Base-by-base conservation (phyloP, 2,888 invertebrate species). In the Caenorhabditis wallacei region DNA sequence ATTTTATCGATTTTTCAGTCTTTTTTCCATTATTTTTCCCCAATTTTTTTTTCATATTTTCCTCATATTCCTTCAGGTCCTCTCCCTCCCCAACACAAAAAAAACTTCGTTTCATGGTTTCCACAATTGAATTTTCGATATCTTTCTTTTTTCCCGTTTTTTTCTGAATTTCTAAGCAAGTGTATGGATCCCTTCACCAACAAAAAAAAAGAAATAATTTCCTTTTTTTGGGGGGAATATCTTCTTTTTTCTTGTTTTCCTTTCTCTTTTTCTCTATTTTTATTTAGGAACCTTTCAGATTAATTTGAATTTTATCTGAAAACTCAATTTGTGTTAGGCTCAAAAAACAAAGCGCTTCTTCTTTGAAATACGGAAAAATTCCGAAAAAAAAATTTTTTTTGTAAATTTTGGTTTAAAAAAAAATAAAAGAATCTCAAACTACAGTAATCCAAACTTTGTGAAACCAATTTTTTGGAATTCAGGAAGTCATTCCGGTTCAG, bases 121-220 rank as follows among this genome's bases (percentile, higher is more conserved):
- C 24, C 30, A 71, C 71, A 71, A 71, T 71, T 71, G 71, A 71
- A 71, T 71, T 71, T 71, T 71, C 48, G 53, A 71, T 71, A 53
- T 40, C 61, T 26, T 40, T 51, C 13, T 43, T 13, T 43, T 16
- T 16, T 43, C 11, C 2, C 2, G 2, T 20, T 20, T 22, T 20
- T 35, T 8, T 40, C 40, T 59, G 59, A 59, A 59, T 59, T 37
- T 59, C 40, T 59, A 18, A n/a, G n/a, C n/a, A n/a, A 59, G 43
- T 43, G 43, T 10, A 16, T 13, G 13, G 4, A 30, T 30, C 30
- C 30, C 3, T 3, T 30, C 30, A 30, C 30, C 30, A 8, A 30
- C n/a, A n/a, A n/a, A n/a, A n/a, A n/a, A n/a, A n/a, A n/a, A n/a
- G n/a, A 30, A 5, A 30, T 30, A 30, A 30, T 30, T 30, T 8